Conservation (phyloP, 2,888 invertebrate genomes). For the Tetramorium bicarinatum region DNA sequence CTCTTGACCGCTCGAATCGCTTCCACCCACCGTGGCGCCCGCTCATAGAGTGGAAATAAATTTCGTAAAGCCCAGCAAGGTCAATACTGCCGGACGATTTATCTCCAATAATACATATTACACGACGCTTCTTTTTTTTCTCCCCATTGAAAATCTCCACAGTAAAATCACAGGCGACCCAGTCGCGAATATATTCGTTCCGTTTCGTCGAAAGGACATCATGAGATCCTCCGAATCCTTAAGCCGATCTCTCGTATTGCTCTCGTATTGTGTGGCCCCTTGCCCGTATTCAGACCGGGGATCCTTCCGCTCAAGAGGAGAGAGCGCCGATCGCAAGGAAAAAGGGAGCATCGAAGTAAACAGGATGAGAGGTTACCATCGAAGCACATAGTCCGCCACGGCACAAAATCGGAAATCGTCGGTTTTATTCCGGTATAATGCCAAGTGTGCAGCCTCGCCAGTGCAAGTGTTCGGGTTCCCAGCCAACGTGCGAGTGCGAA, state of each 20-base stretch:
- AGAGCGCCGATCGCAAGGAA: slow-evolving; percentile 62
- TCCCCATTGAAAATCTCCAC: slow-evolving; percentile 64
- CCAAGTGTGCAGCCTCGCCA: slow-evolving; percentile 26
- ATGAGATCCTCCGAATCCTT: slow-evolving; percentile 44
- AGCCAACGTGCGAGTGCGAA: slow-evolving; percentile 48
- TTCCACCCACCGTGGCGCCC: slow-evolving; percentile 37
- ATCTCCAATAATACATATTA: slow-evolving; percentile 56
- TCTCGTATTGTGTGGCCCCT: slow-evolving; percentile 30
- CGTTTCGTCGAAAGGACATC: slow-evolving; percentile 50
- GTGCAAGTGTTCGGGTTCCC: slow-evolving; percentile 53
- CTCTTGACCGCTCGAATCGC: slow-evolving; percentile 64
- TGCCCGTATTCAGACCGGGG: slow-evolving; percentile 53
- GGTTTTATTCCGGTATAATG: slow-evolving; percentile 72
- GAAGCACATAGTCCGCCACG: slow-evolving; percentile 51
- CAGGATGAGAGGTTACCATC: slow-evolving; percentile 59
- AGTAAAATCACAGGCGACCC: slow-evolving; percentile 39
- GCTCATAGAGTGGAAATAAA: slow-evolving; percentile 72
- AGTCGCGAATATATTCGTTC: slow-evolving; percentile 28
- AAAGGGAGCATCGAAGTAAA: slow-evolving; percentile 61
- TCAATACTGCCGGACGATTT: slow-evolving; percentile 70
- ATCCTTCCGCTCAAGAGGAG: slow-evolving; percentile 43
- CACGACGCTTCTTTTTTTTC: not conserved
- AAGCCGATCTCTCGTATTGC: slow-evolving; percentile 15
- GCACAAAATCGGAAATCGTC: slow-evolving; percentile 68
- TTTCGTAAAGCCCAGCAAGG: slow-evolving; percentile 71